Conservation (phyloP, 2,797 vertebrate genomes). For the Melanotaenia nigrans region DNA sequence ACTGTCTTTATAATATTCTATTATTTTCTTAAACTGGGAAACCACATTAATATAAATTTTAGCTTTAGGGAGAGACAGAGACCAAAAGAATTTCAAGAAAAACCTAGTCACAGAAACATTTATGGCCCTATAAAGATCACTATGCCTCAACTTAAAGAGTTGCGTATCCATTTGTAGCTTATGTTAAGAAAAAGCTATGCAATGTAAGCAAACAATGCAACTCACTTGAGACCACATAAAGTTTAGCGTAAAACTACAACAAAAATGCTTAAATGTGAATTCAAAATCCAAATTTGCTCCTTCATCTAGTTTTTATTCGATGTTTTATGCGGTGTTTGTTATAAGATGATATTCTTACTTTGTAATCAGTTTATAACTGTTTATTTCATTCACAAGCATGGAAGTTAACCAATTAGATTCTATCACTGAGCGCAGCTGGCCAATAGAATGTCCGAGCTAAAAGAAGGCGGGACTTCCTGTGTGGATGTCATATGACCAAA, state of each 20-base stretch:
- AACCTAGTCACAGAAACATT: not conserved
- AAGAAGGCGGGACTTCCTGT: slow-evolving; percentile 64
- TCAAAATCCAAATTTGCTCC: not conserved
- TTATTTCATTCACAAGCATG: not conserved
- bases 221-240: not conserved
- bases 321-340: not conserved
- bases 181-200: not conserved
- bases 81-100: not conserved
- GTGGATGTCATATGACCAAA: slow-evolving; percentile 64
- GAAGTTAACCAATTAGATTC: slow-evolving; percentile 25
- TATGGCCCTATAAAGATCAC: not conserved
- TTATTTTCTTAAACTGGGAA: not conserved
- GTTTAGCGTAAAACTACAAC: not conserved
- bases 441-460: slow-evolving; percentile 37
- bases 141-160: not conserved
- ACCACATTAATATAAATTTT: not conserved
- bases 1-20: not conserved
- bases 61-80: not conserved
- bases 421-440: not conserved
- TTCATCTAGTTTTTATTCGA: not conserved
- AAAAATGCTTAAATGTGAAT: not conserved
- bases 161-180: not conserved
- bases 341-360: not conserved
- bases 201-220: not conserved
- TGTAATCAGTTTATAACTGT: not conserved